These are phyloP conservation scores for Litoditis marina DNA, from an alignment of 2,888 invertebrate species.

Conservation along the genomic window DNA sequence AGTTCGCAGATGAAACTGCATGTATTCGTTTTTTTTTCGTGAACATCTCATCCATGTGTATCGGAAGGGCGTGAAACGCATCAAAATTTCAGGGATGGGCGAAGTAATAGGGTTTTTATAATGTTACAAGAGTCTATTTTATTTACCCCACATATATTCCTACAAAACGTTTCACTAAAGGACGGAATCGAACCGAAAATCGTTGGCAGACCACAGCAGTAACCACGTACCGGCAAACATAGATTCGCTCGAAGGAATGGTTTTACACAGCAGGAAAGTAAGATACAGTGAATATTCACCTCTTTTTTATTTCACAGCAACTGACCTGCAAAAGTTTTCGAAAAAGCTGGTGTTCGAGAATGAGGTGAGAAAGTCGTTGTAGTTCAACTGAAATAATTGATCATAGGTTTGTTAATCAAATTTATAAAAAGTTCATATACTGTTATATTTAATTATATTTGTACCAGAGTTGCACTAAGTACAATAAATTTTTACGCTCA, in stretches of 20 bases:
- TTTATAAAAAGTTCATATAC: background rate
- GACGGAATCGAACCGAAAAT: no score
- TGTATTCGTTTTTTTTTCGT: background rate
- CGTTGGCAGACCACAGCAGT: no score
- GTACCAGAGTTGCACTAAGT: background rate
- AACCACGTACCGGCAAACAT: no score
- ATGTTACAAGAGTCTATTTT: no score
- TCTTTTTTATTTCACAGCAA: background rate
- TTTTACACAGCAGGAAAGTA: background rate
- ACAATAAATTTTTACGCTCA: background rate
- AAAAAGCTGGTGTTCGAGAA: conserved; percentile 58
- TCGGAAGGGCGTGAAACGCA: no score
- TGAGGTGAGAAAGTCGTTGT: conserved; percentile 56
- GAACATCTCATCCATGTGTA: background rate
- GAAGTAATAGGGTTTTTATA: no score
- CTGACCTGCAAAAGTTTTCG: conserved; percentile 56
- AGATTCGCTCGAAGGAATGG: no score
- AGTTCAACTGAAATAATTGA: conserved; percentile 50
- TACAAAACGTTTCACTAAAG: no score
- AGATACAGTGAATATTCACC: background rate
- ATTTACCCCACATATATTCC: no score
- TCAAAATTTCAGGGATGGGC: no score
- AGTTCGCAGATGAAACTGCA: background rate
- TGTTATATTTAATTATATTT: background rate
- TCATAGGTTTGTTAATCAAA: background rate